Conservation (phyloP, 2,113 vertebrate genomes). For the Haplochromis burtoni region DNA sequence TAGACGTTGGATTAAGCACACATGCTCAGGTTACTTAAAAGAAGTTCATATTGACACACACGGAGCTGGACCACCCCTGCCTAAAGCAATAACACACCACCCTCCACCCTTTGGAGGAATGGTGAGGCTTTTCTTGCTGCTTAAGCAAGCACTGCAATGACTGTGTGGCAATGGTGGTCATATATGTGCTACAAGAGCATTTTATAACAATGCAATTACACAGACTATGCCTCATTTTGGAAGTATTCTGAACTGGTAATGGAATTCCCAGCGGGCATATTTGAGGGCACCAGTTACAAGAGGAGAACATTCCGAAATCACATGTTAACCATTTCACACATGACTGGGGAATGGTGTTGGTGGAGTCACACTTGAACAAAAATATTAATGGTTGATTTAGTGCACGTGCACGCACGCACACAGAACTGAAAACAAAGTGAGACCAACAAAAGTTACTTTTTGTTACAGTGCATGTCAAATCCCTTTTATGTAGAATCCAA, state of each 20-base stretch:
- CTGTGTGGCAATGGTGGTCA: background rate
- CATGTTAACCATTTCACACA: conserved; percentile 5
- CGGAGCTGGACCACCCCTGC: conserved; percentile 13
- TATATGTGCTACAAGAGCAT: background rate
- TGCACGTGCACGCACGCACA: background rate
- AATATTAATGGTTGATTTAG: background rate
- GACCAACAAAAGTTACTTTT: background rate
- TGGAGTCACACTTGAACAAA: background rate
- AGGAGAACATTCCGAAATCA: background rate
- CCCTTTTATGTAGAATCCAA: background rate
- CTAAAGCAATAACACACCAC: conserved; percentile 42
- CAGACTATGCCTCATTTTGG: background rate
- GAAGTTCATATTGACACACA: background rate
- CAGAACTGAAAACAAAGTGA: background rate
- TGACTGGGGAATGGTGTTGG: background rate
- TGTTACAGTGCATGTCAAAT: background rate
- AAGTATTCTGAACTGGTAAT: background rate
- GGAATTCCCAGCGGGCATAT: background rate
- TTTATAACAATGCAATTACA: background rate
- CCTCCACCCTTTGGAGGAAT: conserved; percentile 54
- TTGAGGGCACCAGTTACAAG: background rate
- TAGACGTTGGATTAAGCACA: background rate
- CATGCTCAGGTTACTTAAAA: background rate
- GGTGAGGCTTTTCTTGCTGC: background rate
- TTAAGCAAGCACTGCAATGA: background rate